phyloP scores from a whole-genome alignment of 2,113 vertebrate species.

The Cryptotis parvus region DNA sequence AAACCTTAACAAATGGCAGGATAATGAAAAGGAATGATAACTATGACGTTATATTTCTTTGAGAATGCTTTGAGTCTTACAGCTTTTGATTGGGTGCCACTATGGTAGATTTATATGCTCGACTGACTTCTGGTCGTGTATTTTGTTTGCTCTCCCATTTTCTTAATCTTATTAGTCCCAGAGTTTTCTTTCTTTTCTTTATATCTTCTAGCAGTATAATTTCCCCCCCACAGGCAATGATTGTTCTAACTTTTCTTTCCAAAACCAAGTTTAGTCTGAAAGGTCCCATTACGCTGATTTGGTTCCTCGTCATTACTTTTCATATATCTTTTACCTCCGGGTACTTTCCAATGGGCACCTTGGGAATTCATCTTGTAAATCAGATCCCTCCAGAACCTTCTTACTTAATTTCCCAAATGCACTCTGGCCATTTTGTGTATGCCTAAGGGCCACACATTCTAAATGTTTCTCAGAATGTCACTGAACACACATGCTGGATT shows the following conservation, averaged over 20 bases:
- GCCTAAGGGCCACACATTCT: neutral
- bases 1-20: neutral
- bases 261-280: slow-evolving; percentile 16
- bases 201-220: neutral
- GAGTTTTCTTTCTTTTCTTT: slow-evolving; percentile 37
- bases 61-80: neutral
- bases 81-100: neutral
- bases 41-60: neutral
- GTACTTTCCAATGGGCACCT: neutral
- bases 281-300: neutral
- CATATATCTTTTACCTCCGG: neutral
- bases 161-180: neutral
- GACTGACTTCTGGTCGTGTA: neutral
- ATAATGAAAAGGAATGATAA: neutral
- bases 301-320: neutral
- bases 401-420: neutral
- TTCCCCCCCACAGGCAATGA: neutral
- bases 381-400: neutral
- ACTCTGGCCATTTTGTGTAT: neutral
- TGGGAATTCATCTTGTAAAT: neutral
- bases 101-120: neutral
- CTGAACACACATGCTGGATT: neutral
- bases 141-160: slow-evolving; percentile 26
- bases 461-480: neutral
- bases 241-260: slow-evolving; percentile 18